Evolutionary conservation across 2,797 vertebrate species (phyloP), one percentile per base, ranked within the genome.

Genomic region (Parotocinclus haroldoi): DNA sequence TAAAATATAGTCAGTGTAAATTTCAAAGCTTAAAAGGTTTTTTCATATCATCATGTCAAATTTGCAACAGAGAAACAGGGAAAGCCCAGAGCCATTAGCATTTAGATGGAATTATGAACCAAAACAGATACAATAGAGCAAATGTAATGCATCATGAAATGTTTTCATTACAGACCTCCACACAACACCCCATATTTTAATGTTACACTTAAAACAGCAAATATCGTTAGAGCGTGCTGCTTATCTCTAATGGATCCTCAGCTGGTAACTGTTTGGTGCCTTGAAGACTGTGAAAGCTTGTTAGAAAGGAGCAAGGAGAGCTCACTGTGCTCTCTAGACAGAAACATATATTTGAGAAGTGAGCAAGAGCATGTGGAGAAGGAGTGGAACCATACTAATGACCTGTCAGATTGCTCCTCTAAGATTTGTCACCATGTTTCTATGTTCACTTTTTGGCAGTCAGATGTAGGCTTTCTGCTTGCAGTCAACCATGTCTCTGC

Each of bases 311-410:
- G 44, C 13, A 62, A 39, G 50, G 37, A 1, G 4, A 18, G 49
- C 4, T 46, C 9, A 14, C 58, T 44, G 37, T 42, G 52, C 48
- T 49, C 37, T 60, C 18, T 16, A 55, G 69, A 72, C 69, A 56
- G 69, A 40, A 72, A 72, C 69, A 72, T 50, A 50, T 40, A 61
- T 13, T 27, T n/a, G n/a, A n/a, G n/a, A 49, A 36, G 63, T 72
- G 51, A 66, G 14, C 40, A 12, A 38, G 37, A 72, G 52, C 56
- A 55, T 46, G 19, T 37, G 16, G 16, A 63, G 58, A 63, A 39
- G 27, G 19, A 57, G 9, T 58, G 39, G 48, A 58, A 53, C 38
- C 45, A 11, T 55, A 44, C 64, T 72, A 72, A 72, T 72, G 71
- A 72, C 59, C 64, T 68, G 64, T 63, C 71, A 68, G 16, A 63